Evolutionary conservation across 2,888 invertebrate genomes (phyloP).

Genomic region (Dryobota labecula): DNA sequence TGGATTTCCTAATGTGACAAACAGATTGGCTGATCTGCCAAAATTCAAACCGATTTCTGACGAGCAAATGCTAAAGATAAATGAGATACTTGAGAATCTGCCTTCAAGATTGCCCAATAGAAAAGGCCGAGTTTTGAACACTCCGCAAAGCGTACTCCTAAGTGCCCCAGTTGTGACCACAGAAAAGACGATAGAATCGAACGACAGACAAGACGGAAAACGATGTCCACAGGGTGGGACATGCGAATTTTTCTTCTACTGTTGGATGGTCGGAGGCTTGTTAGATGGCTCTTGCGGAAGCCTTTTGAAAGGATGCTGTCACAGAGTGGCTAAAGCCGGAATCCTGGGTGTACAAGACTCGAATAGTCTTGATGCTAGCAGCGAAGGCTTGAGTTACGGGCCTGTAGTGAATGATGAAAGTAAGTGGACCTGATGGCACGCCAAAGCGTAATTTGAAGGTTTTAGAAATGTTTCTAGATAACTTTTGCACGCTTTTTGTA

Average conservation of each 20-base stretch:
- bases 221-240: slow-evolving; percentile 93
- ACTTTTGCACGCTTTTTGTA: slow-evolving; percentile 60
- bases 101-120: slow-evolving; percentile 71
- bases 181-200: slow-evolving; percentile 52
- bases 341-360: slow-evolving; percentile 92
- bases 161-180: slow-evolving; percentile 46
- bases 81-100: slow-evolving; percentile 81
- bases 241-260: slow-evolving; percentile 97
- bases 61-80: slow-evolving; percentile 83
- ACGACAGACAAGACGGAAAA: slow-evolving; percentile 84
- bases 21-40: slow-evolving; percentile 75
- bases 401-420: slow-evolving; percentile 95
- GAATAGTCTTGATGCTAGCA: slow-evolving; percentile 91
- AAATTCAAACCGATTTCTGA: slow-evolving; percentile 87
- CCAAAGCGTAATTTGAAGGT: slow-evolving; percentile 72
- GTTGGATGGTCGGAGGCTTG: slow-evolving; percentile 97
- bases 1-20: slow-evolving; percentile 78
- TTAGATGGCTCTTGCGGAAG: slow-evolving; percentile 96
- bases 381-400: slow-evolving; percentile 92
- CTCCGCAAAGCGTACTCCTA: slow-evolving; percentile 16
- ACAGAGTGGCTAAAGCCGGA: slow-evolving; percentile 93
- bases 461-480: slow-evolving; percentile 48
- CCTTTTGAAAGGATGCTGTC: slow-evolving; percentile 96
- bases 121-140: slow-evolving; percentile 76
- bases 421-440: slow-evolving; percentile 88